Evolutionary conservation across 2,888 invertebrate genomes (phyloP), one percentile per base, ranked within the genome.

Genomic region (Caenorhabditis virilis): DNA sequence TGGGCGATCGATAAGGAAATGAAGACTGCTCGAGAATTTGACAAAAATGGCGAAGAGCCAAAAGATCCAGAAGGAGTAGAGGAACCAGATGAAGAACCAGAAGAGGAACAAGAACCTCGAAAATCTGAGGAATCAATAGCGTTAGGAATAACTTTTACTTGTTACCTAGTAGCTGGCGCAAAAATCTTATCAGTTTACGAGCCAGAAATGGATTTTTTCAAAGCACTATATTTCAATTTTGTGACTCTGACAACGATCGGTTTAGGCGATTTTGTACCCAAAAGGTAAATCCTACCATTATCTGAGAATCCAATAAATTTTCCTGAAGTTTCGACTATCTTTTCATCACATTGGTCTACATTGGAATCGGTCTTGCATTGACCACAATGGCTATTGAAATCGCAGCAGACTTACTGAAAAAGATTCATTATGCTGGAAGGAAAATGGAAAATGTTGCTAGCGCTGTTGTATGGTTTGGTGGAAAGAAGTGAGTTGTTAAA

Each of bases 141-240:
- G 15, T 59, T 80, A 3, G 71, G 65, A 9, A 51, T 75, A 11
- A 64, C 72, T 30, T 80, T 80, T 56, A 56, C 70, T 9, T 49
- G 71, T 23, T 80, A 80, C 52, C 56, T 80, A 7, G 36, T 76
- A 9, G 55, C 74, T 25, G 80, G 80, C 9, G 78, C 79, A 18
- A 68, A 69, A 50, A 67, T 71, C 45, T 52, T 77, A 30, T 70
- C 75, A 13, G 65, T 68, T n/a, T 81, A 80, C 58, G 81, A 81
- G 47, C 78, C 76, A 20, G 77, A 80, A 49, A 80, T 81, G 80
- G 73, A 68, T 54, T 78, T 77, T 58, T 80, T 80, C 71, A 75
- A 75, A 27, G 80, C 79, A 2, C 48, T 80, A 43, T 80, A 80
- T 66, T 80, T 80, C 61, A 80, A 79, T 48, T 80, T 80, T 57